phyloP scores from a whole-genome alignment of 2,113 vertebrate genomes.

The Tetrao urogallus region DNA sequence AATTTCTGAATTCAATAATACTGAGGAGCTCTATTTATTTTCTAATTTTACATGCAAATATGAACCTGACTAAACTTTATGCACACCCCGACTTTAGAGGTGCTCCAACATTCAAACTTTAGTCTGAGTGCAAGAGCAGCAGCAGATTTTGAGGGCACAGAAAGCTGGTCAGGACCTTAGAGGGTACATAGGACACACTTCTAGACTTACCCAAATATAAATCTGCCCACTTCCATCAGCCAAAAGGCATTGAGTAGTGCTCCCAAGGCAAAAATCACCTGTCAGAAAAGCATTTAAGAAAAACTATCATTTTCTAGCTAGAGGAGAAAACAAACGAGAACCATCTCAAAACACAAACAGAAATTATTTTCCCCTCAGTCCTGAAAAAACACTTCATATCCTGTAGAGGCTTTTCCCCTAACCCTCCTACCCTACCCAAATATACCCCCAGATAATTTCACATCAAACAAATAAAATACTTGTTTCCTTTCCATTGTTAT shows the following conservation, averaged over 20 bases:
- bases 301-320: accelerated
- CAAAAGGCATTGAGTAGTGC: slow-evolving; percentile 87
- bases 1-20: not conserved
- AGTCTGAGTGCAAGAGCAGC: accelerated
- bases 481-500: not conserved
- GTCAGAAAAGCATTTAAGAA: not conserved
- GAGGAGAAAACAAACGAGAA: accelerated
- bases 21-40: not conserved
- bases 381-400: not conserved
- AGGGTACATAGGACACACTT: accelerated
- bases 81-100: not conserved
- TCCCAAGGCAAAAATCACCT: slow-evolving; percentile 93
- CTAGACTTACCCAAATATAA: slow-evolving; percentile 93
- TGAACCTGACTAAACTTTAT: accelerated
- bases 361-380: not conserved
- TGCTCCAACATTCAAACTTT: not conserved
- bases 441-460: accelerated
- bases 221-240: slow-evolving; percentile 93
- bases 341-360: not conserved
- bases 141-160: not conserved
- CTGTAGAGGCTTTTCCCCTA: not conserved
- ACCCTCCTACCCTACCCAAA: accelerated
- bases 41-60: not conserved
- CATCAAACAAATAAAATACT: accelerated
- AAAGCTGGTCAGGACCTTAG: not conserved